A percentile compares a stretch with the other conserved stretches of the same genome.
These are phyloP conservation scores for Drosophila bocqueti DNA, from an alignment of 1,140 invertebrate genomes.

Conservation along the genomic window DNA sequence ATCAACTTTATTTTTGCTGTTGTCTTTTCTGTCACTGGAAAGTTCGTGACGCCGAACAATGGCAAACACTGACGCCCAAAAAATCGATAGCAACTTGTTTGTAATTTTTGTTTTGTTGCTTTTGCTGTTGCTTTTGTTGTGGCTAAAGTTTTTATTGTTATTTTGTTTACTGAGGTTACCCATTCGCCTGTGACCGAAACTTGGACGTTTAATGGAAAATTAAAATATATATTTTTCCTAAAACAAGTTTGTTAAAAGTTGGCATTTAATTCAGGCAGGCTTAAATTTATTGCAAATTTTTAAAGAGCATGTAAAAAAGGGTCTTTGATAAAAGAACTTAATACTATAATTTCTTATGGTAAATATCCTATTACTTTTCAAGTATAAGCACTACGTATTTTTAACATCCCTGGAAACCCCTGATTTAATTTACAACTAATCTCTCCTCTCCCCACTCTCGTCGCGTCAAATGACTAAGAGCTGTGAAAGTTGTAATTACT, in stretches of 20 bases:
- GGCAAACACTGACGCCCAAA: slow-evolving; percentile 46
- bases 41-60: slow-evolving; percentile 57
- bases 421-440: neutral
- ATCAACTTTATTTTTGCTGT: slow-evolving; percentile 50
- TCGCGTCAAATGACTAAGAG: neutral
- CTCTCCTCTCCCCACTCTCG: neutral
- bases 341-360: neutral
- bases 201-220: slow-evolving; percentile 54
- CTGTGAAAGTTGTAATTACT: slow-evolving; percentile 34
- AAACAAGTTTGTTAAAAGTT: slow-evolving; percentile 7
- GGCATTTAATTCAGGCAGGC: neutral
- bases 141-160: slow-evolving; percentile 45
- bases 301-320: too few relatives aligned
- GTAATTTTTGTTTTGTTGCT: slow-evolving; percentile 45
- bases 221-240: slow-evolving; percentile 49
- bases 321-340: neutral
- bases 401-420: too few relatives aligned
- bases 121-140: slow-evolving; percentile 24
- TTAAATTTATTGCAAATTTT: too few relatives aligned
- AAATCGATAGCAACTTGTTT: slow-evolving; percentile 65
- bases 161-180: slow-evolving; percentile 41
- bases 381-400: neutral
- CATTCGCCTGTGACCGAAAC: slow-evolving; percentile 26
- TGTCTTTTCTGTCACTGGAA: slow-evolving; percentile 46
- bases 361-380: neutral